Conservation (phyloP, 1,140 invertebrate genomes). For the Pogonomyrmex barbatus region DNA sequence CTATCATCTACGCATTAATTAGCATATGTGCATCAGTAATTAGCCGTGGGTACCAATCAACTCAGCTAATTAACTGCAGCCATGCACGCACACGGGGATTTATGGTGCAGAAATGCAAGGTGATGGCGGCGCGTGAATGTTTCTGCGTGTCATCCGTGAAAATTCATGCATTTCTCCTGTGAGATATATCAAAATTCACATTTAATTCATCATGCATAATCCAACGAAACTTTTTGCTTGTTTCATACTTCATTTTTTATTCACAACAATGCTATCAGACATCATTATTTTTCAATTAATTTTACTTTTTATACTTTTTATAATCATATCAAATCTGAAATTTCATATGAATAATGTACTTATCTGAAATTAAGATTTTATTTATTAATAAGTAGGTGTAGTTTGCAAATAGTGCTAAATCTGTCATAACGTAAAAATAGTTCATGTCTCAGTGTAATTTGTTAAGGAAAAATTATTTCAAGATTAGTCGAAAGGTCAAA, state of each 20-base stretch:
- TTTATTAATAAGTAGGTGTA: background rate
- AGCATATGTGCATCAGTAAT: constrained; percentile 62
- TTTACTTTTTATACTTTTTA: background rate
- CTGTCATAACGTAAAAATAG: background rate
- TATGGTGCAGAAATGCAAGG: constrained; percentile 57
- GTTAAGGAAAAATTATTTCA: background rate
- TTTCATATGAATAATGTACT: background rate
- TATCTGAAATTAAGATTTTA: background rate
- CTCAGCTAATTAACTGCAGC: constrained; percentile 61
- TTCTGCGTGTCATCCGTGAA: constrained; percentile 33
- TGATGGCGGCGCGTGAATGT: background rate
- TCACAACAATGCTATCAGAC: background rate
- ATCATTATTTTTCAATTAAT: background rate
- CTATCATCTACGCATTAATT: constrained; percentile 62
- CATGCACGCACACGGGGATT: constrained; percentile 44
- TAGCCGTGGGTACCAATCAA: constrained; percentile 57
- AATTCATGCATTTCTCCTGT: constrained; percentile 29
- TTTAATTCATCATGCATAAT: constrained; percentile 2
- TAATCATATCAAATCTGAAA: background rate
- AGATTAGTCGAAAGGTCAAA: background rate
- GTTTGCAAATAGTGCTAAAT: background rate
- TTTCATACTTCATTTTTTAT: background rate
- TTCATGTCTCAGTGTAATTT: background rate
- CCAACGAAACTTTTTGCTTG: background rate
- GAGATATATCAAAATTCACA: background rate